A percentile compares a stretch with the other conserved stretches of the same genome.
These are phyloP conservation scores for Geotrupes spiniger DNA, from an alignment of 2,888 invertebrate genomes.

Conservation along the genomic window DNA sequence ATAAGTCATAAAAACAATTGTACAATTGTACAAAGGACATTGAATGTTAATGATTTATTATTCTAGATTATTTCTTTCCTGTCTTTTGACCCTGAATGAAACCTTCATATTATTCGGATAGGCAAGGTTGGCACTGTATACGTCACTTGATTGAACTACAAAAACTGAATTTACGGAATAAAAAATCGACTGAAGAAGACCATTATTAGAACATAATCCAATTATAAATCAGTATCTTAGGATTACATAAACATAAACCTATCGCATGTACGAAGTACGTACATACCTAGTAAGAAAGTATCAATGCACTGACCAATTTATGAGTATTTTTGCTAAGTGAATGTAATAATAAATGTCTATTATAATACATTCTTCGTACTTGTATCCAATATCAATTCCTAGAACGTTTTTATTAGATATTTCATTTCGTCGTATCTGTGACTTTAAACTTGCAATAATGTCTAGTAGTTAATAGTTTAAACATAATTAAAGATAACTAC, in stretches of 20 bases:
- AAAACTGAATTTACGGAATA: constrained; percentile 1
- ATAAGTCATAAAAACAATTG: too few species aligned
- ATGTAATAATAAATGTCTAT: constrained; percentile 9
- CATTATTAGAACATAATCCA: constrained; percentile 2
- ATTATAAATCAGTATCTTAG: constrained; percentile 4
- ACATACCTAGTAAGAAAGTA: constrained; percentile 5
- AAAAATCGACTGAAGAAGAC: constrained; percentile 4
- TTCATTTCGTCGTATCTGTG: constrained; percentile 3
- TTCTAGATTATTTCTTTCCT: too few species aligned
- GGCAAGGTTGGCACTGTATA: too few species aligned
- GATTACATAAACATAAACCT: too few species aligned
- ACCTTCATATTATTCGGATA: too few species aligned
- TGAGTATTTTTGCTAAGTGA: constrained; percentile 22
- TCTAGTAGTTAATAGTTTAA: constrained; percentile 2
- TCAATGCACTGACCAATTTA: constrained; percentile 20
- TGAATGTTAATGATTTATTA: too few species aligned
- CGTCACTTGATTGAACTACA: too few species aligned
- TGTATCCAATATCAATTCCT: neutral
- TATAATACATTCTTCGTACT: neutral
- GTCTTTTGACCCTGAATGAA: too few species aligned
- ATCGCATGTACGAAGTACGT: too few species aligned
- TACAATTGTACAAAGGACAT: too few species aligned
- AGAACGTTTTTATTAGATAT: neutral
- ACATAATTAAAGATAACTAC: neutral
- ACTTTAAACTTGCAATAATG: constrained; percentile 3